These are phyloP conservation scores for Anas platyrhynchos DNA, from an alignment of 2,113 vertebrate species.

Conservation along the genomic window DNA sequence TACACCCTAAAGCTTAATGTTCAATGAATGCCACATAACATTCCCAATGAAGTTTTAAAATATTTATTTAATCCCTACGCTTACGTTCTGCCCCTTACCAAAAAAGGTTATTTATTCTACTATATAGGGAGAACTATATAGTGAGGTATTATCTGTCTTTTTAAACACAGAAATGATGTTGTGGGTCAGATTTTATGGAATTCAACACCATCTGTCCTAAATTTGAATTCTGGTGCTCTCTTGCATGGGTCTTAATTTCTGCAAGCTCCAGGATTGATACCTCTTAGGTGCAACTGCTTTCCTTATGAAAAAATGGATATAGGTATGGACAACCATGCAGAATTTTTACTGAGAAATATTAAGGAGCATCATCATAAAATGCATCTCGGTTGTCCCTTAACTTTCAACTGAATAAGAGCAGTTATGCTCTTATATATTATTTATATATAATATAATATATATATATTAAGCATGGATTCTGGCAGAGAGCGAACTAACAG, in stretches of 20 bases:
- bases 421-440: no score
- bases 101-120: neutral
- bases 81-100: neutral
- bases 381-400: neutral
- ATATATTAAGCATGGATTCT: neutral
- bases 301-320: neutral
- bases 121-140: neutral
- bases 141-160: neutral
- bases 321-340: neutral
- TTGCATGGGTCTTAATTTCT: neutral
- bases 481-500: neutral
- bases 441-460: no score
- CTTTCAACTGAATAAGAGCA: neutral
- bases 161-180: neutral
- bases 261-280: neutral
- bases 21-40: fast-evolving
- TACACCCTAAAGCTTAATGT: neutral
- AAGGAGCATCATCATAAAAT: neutral
- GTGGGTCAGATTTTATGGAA: neutral
- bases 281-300: neutral
- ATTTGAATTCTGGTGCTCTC: neutral
- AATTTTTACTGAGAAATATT: neutral
- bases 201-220: neutral
- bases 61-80: neutral
- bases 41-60: neutral